Conservation (phyloP, 1,140 invertebrate genomes). For the Kradibia gibbosae region DNA sequence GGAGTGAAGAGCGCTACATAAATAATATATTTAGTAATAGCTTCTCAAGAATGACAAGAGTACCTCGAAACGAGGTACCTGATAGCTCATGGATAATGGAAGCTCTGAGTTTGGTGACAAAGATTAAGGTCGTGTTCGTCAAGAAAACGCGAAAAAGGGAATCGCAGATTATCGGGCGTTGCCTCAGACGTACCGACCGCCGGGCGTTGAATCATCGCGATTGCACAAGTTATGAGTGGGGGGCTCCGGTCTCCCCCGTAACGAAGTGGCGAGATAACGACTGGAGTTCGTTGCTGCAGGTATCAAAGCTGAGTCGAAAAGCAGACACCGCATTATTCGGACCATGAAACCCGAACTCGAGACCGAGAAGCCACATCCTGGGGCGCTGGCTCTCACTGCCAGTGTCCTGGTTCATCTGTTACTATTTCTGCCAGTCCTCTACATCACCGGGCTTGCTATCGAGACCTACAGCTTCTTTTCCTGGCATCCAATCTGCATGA, state of each 20-base stretch:
- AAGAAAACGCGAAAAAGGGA: neutral
- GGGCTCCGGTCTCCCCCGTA: neutral
- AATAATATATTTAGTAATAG: too few species aligned
- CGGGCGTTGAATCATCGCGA: conserved; percentile 14
- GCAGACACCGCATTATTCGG: neutral
- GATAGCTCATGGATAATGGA: too few species aligned
- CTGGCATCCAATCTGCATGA: conserved; percentile 70
- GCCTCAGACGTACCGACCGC: neutral
- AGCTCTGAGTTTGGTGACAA: too few species aligned
- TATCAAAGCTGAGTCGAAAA: neutral
- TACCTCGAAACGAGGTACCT: too few species aligned
- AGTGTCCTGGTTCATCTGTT: conserved; percentile 63
- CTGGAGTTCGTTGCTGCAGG: neutral
- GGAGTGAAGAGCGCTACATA: too few species aligned
- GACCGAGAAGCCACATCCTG: conserved; percentile 52
- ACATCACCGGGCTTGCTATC: conserved; percentile 62
- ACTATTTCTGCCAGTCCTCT: conserved; percentile 63
- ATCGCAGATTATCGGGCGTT: neutral
- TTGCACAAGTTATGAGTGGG: neutral
- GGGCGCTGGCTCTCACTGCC: conserved; percentile 55
- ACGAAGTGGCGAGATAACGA: conserved; percentile 6
- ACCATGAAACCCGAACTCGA: conserved; percentile 31
- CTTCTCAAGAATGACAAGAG: too few species aligned
- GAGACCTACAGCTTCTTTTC: conserved; percentile 60
- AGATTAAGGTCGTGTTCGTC: too few species aligned